These are phyloP conservation scores for Irena cyanogastra DNA, from an alignment of 2,113 vertebrate genomes.

Conservation along the genomic window DNA sequence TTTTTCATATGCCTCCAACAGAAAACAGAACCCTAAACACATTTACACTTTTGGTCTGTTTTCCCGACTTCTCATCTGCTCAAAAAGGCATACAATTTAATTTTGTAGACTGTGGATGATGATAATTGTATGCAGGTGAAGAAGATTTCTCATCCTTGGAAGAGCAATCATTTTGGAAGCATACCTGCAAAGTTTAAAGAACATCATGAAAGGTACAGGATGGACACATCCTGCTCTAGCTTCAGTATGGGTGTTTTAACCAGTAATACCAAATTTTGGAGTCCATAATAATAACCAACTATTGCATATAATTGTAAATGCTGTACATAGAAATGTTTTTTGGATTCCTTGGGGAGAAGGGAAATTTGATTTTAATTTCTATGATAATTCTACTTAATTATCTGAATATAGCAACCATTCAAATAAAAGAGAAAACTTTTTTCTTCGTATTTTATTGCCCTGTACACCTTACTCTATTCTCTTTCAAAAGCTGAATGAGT, in stretches of 20 bases:
- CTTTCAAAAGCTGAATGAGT: background rate
- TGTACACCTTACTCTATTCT: background rate
- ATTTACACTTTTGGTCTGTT: background rate
- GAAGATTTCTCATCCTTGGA: background rate
- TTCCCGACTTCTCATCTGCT: background rate
- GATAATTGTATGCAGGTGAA: background rate
- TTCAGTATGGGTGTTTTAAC: background rate
- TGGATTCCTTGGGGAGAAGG: background rate
- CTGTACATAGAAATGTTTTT: conserved; percentile 40
- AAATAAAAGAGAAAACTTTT: conserved; percentile 22
- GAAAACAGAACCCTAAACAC: background rate
- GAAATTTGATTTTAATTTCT: background rate
- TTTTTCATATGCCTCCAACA: background rate
- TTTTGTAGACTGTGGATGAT: background rate
- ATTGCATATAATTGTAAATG: conserved; percentile 46
- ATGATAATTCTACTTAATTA: background rate
- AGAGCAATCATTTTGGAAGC: background rate
- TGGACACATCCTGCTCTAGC: background rate
- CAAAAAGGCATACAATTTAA: background rate
- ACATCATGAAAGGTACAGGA: background rate
- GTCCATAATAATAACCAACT: background rate
- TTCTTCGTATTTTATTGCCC: background rate
- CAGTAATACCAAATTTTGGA: background rate
- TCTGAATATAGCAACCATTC: background rate
- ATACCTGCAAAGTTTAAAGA: background rate